Conservation (phyloP, 2,113 vertebrate genomes). For the Laterallus jamaicensis region DNA sequence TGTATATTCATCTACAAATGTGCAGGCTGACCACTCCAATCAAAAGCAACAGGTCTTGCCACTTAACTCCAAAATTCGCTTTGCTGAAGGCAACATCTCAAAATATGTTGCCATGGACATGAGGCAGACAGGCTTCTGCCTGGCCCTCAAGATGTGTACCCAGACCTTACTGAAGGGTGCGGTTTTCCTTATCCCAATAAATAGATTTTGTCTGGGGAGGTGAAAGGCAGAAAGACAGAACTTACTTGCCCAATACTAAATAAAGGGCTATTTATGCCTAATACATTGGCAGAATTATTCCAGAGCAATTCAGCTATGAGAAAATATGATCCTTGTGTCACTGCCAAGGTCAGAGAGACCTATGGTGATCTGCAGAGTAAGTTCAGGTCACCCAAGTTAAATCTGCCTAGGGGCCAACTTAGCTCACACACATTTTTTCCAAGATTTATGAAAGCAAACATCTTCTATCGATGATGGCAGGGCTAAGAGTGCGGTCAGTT, state of each 20-base stretch:
- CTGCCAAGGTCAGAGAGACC: slow-evolving; percentile 63
- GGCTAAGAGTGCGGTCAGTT: not conserved
- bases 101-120: not conserved
- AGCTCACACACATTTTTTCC: slow-evolving; percentile 44
- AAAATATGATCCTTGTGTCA: slow-evolving; percentile 58
- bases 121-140: slow-evolving; percentile 8
- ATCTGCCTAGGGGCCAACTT: slow-evolving; percentile 30
- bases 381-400: slow-evolving; percentile 57
- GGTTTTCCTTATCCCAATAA: slow-evolving; percentile 46
- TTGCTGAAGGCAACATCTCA: slow-evolving; percentile 8
- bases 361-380: slow-evolving; percentile 29
- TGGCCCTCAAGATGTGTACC: not conserved
- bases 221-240: slow-evolving; percentile 28
- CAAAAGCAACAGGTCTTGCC: not conserved
- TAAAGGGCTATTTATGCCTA: slow-evolving; percentile 62
- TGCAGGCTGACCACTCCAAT: not conserved
- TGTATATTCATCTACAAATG: not conserved
- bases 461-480: slow-evolving; percentile 11
- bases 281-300: slow-evolving; percentile 62
- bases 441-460: slow-evolving; percentile 56
- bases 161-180: not conserved
- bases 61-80: not conserved
- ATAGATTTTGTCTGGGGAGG: slow-evolving; percentile 34
- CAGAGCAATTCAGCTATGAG: slow-evolving; percentile 47
- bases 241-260: slow-evolving; percentile 2